Conservation (phyloP, 2,113 vertebrate species). For the Sarotherodon lohbergeri region DNA sequence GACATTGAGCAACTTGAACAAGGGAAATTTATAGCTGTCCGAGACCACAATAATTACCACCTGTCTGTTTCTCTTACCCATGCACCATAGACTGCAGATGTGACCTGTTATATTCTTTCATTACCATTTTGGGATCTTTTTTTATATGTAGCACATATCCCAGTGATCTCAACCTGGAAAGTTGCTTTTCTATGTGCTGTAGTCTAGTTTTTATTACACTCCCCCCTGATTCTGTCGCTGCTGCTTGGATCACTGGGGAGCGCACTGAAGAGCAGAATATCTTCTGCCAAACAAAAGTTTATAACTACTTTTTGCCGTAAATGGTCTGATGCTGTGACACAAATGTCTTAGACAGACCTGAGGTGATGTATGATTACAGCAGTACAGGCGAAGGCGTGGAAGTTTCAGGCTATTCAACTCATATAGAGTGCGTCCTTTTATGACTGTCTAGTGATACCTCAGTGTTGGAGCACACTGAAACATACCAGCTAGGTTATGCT, state of each 20-base stretch:
- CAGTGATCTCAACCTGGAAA: conserved; percentile 15
- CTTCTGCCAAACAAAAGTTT: conserved; percentile 39
- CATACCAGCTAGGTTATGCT: conserved; percentile 2
- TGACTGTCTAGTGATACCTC: conserved; percentile 19
- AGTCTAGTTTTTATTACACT: conserved; percentile 26
- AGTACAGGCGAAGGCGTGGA: background rate
- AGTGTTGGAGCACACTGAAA: conserved; percentile 22
- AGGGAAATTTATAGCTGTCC: background rate
- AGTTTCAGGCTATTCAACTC: conserved; percentile 29
- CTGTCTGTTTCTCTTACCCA: background rate
- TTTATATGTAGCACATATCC: conserved; percentile 5
- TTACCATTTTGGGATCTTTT: background rate
- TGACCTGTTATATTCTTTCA: background rate
- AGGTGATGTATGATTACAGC: conserved; percentile 44
- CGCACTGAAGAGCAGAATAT: conserved; percentile 24
- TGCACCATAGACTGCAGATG: background rate
- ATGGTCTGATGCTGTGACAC: conserved; percentile 42
- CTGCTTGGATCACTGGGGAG: conserved; percentile 21
- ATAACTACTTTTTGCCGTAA: conserved; percentile 43
- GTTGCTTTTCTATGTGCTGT: background rate
- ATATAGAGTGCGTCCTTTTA: conserved; percentile 26
- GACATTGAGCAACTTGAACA: background rate
- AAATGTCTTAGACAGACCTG: conserved; percentile 37
- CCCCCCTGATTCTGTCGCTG: conserved; percentile 18
- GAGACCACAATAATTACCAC: background rate